Evolutionary conservation across 2,113 vertebrate species (phyloP).

Genomic region (Colius striatus): DNA sequence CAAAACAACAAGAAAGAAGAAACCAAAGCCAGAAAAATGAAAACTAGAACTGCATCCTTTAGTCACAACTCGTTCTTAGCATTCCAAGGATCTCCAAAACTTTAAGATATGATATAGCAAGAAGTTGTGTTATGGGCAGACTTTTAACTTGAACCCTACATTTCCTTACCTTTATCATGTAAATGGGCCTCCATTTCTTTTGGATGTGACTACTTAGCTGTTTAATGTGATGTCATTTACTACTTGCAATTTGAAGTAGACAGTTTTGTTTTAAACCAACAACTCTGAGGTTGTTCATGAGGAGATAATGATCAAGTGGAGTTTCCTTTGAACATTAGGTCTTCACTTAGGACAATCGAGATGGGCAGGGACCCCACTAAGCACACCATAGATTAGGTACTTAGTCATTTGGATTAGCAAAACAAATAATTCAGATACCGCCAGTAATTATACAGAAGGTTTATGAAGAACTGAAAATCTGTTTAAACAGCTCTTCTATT

Average conservation of each 20-base stretch:
- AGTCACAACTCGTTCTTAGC: not conserved
- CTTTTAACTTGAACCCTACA: not conserved
- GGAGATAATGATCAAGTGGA: not conserved
- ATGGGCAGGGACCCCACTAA: not conserved
- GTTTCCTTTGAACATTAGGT: not conserved
- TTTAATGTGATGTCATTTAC: not conserved
- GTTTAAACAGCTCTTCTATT: not conserved
- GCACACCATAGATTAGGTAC: not conserved
- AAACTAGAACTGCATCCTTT: not conserved
- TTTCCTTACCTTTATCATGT: not conserved
- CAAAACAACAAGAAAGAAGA: not conserved
- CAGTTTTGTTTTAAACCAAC: not conserved
- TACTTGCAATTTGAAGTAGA: not conserved
- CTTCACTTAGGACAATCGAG: not conserved
- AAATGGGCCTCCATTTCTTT: not conserved
- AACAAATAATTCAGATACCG: not conserved
- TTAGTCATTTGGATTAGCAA: not conserved
- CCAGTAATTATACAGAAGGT: not conserved
- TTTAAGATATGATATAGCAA: accelerated
- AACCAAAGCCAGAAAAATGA: conserved; percentile 1
- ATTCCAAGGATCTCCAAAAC: not conserved
- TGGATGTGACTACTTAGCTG: not conserved
- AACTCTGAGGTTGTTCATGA: not conserved
- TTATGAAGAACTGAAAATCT: not conserved
- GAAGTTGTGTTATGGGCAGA: not conserved